Percentiles rank a stretch among this genome's conserved stretches.
These are phyloP conservation scores for Barnardius zonarius DNA, from an alignment of 2,113 vertebrate genomes.

Conservation along the genomic window DNA sequence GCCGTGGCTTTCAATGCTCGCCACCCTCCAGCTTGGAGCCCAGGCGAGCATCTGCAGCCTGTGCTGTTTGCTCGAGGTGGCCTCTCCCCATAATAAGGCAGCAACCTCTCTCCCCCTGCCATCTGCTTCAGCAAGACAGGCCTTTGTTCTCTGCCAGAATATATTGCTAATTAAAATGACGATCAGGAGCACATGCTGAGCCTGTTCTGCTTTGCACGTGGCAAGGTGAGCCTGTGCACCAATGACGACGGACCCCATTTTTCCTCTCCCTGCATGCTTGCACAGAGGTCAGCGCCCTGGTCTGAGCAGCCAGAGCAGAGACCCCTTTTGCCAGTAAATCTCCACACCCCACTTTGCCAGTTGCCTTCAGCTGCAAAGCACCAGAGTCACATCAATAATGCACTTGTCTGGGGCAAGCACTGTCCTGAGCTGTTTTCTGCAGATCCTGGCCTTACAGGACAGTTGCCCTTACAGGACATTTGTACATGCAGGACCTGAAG, in stretches of 20 bases:
- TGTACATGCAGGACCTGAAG: accelerated
- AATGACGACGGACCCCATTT: accelerated
- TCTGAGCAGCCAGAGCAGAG: neutral
- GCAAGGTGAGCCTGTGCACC: neutral
- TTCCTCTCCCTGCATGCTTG: neutral
- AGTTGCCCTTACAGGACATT: accelerated
- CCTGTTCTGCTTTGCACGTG: neutral
- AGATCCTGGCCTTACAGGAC: neutral
- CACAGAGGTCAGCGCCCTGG: accelerated
- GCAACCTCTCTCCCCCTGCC: constrained; percentile 42
- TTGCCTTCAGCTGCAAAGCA: neutral
- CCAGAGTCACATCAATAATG: accelerated
- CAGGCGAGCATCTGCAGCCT: constrained; percentile 64
- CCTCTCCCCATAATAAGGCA: constrained; percentile 36
- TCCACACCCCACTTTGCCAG: accelerated
- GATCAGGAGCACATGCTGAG: neutral
- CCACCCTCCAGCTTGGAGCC: neutral
- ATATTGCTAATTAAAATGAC: constrained; percentile 70
- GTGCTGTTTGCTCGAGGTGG: neutral
- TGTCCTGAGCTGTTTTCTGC: neutral
- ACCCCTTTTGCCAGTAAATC: neutral
- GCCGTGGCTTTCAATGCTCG: neutral
- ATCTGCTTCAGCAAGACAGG: constrained; percentile 72
- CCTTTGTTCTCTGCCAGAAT: constrained; percentile 57
- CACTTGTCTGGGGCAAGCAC: accelerated